Percentiles rank a stretch among this genome's conserved stretches.
phyloP scores from a whole-genome alignment of 2,888 invertebrate species.

The Microctonus hyperodae region DNA sequence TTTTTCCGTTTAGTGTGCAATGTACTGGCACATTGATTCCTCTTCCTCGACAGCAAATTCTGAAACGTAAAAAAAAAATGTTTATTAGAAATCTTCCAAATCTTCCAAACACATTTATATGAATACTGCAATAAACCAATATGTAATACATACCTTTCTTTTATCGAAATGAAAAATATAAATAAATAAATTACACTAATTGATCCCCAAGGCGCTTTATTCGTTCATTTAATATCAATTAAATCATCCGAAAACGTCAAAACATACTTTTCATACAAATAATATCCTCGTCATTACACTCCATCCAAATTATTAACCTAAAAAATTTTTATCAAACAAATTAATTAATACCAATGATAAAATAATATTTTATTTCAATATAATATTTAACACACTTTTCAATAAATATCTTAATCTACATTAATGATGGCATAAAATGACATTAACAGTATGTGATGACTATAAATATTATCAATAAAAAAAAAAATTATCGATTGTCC shows the following conservation, averaged over 20 bases:
- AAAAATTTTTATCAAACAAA: not conserved
- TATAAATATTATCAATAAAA: not conserved
- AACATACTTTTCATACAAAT: not conserved
- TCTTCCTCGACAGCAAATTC: no score
- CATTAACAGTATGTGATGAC: not conserved
- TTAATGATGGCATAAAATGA: not conserved
- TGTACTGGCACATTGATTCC: not conserved
- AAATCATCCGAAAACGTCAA: not conserved
- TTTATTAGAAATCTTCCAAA: not conserved
- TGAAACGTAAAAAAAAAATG: not conserved
- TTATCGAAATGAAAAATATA: not conserved
- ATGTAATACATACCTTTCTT: not conserved
- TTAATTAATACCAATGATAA: not conserved
- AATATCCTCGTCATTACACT: not conserved
- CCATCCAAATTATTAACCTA: not conserved
- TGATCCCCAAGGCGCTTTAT: conserved; percentile 31
- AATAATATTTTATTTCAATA: not conserved
- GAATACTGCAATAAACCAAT: not conserved
- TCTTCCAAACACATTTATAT: not conserved
- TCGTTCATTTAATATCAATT: conserved; percentile 32
- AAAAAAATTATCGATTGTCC: not conserved
- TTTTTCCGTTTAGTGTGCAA: not conserved
- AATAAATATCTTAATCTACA: not conserved
- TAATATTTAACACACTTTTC: not conserved
- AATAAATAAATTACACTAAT: not conserved